A percentile compares a stretch with the other conserved stretches of the same genome.
Conservation (phyloP, 2,888 invertebrate genomes). For the Hybos culiciformis region DNA sequence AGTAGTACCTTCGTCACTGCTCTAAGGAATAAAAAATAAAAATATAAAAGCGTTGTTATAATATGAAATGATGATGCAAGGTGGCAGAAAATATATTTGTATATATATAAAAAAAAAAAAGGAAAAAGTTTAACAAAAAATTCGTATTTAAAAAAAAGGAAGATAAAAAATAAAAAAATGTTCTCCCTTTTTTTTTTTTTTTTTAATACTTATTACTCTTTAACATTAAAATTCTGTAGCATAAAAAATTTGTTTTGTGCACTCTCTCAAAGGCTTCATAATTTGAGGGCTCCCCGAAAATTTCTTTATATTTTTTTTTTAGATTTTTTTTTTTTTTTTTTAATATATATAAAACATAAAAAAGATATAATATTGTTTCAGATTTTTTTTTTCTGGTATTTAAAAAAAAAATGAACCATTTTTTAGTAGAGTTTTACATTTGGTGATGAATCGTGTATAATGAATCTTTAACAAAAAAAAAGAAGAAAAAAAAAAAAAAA, state of each 20-base stretch:
- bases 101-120: no score
- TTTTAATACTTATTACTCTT: background rate
- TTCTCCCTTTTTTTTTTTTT: background rate
- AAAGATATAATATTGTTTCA: constrained; percentile 37
- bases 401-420: no score
- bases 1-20: no score
- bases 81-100: background rate
- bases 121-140: no score
- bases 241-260: background rate
- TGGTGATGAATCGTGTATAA: constrained; percentile 37
- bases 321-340: constrained; percentile 19
- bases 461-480: no score
- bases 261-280: no score
- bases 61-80: background rate
- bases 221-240: background rate
- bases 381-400: constrained; percentile 38
- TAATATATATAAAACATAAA: no score
- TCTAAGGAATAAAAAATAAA: no score
- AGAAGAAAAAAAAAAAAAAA: no score
- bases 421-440: constrained; percentile 38
- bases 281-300: no score
- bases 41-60: no score
- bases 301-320: constrained; percentile 16
- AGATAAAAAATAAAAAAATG: background rate
- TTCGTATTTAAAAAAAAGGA: no score